Percentiles rank a stretch among this genome's conserved stretches.
Evolutionary conservation across 1,140 invertebrate species (phyloP).

Genomic region (Hyles euphorbiae): DNA sequence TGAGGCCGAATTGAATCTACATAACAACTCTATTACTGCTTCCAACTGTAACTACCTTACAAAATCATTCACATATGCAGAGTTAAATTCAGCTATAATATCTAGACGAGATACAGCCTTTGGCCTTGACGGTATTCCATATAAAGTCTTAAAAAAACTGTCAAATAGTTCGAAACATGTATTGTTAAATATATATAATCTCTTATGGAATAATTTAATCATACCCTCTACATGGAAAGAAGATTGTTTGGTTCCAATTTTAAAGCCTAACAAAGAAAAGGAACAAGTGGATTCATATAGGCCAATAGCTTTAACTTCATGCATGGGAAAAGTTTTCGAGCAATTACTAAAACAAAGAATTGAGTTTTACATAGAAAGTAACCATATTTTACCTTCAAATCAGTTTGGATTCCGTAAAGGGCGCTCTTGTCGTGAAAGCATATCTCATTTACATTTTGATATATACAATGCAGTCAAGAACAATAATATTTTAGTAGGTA

Average conservation of each 20-base stretch:
- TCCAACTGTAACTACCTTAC: slow-evolving; percentile 1
- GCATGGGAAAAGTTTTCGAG: slow-evolving; percentile 24
- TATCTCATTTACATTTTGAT: slow-evolving; percentile 16
- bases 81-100: slow-evolving; percentile 18
- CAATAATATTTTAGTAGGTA: slow-evolving; percentile 7
- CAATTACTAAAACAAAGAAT: slow-evolving; percentile 24
- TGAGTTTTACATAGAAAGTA: slow-evolving; percentile 25
- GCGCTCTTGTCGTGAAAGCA: slow-evolving; percentile 14
- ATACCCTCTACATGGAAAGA: slow-evolving; percentile 22
- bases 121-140: slow-evolving; percentile 23
- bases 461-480: slow-evolving; percentile 9
- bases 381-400: slow-evolving; percentile 21
- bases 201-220: slow-evolving; percentile 15
- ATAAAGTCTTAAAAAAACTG: slow-evolving; percentile 23
- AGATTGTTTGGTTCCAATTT: slow-evolving; percentile 21
- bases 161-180: neutral
- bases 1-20: too few species aligned
- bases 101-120: slow-evolving; percentile 21
- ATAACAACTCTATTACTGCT: too few species aligned
- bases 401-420: slow-evolving; percentile 25
- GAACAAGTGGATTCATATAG: slow-evolving; percentile 19
- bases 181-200: slow-evolving; percentile 20
- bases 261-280: slow-evolving; percentile 20
- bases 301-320: slow-evolving; percentile 25
- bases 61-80: slow-evolving; percentile 14